phyloP scores from a whole-genome alignment of 1,140 invertebrate species.

The Stenopsyche tienmushanensis region DNA sequence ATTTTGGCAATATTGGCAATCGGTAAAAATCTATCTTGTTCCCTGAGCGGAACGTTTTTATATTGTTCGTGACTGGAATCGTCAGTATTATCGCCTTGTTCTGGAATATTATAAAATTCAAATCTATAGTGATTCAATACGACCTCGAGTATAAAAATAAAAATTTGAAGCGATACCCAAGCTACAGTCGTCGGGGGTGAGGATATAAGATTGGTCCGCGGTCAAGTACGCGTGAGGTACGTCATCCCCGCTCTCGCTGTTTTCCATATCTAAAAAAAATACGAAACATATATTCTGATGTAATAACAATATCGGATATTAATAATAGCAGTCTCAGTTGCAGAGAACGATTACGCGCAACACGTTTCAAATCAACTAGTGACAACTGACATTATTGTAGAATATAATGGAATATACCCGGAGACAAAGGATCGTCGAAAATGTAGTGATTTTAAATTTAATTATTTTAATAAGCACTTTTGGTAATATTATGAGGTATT shows the following conservation, averaged over 20 bases:
- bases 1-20: slow-evolving; percentile 99
- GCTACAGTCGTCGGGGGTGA: slow-evolving; percentile 49
- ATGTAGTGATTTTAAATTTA: too few relatives aligned
- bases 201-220: slow-evolving; percentile 47
- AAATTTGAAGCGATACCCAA: slow-evolving; percentile 1
- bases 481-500: too few relatives aligned
- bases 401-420: too few relatives aligned
- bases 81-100: slow-evolving; percentile 68
- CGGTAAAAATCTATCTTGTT: slow-evolving; percentile 94
- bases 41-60: slow-evolving; percentile 66
- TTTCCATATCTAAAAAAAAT: slow-evolving; percentile 50
- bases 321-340: too few relatives aligned
- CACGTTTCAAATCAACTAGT: too few relatives aligned
- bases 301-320: too few relatives aligned
- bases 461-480: too few relatives aligned
- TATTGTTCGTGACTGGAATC: slow-evolving; percentile 66
- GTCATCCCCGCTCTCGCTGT: slow-evolving; percentile 58
- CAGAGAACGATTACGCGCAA: too few relatives aligned
- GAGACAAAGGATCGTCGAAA: too few relatives aligned
- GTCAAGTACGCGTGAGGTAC: slow-evolving; percentile 47
- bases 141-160: neutral
- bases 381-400: too few relatives aligned
- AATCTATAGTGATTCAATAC: neutral
- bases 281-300: too few relatives aligned
- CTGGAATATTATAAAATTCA: slow-evolving; percentile 31